Conservation (phyloP, 2,797 vertebrate genomes). For the Adrianichthys oophorus region DNA sequence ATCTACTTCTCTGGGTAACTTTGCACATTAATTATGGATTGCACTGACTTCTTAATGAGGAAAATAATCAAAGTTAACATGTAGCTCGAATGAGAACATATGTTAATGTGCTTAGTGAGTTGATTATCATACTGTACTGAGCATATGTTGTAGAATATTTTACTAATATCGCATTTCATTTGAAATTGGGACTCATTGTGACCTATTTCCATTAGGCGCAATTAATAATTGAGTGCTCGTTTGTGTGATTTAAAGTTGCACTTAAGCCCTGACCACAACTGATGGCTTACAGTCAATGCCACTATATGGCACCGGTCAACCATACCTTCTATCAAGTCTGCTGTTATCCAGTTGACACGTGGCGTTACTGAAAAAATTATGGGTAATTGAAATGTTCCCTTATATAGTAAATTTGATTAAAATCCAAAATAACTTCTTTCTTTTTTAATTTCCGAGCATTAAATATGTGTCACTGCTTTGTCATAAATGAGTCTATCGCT, state of each 20-base stretch:
- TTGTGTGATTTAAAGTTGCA: slow-evolving; percentile 1
- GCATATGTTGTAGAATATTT: neutral
- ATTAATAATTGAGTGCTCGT: slow-evolving; percentile 20
- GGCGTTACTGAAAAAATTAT: neutral
- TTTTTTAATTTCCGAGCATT: slow-evolving; percentile 35
- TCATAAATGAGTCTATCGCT: slow-evolving; percentile 28
- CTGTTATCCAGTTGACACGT: neutral
- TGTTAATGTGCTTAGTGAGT: neutral
- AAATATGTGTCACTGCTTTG: slow-evolving; percentile 32
- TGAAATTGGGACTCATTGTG: neutral
- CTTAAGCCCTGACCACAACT: slow-evolving; percentile 11
- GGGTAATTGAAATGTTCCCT: slow-evolving; percentile 7
- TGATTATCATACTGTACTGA: neutral
- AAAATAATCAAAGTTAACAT: slow-evolving; percentile 2
- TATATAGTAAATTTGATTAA: slow-evolving; percentile 25
- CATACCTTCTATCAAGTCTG: slow-evolving; percentile 3
- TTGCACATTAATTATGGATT: slow-evolving; percentile 23
- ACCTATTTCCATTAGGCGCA: slow-evolving; percentile 10
- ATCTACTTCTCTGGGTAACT: slow-evolving; percentile 19
- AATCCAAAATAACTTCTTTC: neutral
- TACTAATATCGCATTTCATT: neutral
- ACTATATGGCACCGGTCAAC: neutral
- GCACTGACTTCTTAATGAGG: slow-evolving; percentile 1
- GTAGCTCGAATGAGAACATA: neutral
- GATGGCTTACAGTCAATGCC: neutral